phyloP scores from a whole-genome alignment of 2,888 invertebrate genomes.

The Tholera decimalis region DNA sequence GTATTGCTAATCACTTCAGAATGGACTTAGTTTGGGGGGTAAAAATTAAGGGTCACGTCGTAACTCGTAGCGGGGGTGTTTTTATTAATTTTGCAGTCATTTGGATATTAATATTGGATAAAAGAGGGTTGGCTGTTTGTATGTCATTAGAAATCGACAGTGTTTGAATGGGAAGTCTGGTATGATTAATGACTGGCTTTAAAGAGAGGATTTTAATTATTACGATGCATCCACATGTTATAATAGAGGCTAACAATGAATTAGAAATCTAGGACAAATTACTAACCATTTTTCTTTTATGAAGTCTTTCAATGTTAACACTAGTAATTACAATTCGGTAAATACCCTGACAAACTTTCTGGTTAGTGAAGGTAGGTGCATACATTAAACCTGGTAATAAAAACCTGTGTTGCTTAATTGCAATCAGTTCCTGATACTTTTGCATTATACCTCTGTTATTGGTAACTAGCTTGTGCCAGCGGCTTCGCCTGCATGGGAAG shows the following conservation, averaged over 20 bases:
- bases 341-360: too few species aligned
- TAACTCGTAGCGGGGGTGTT: constrained; percentile 72
- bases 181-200: constrained; percentile 39
- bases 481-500: too few species aligned
- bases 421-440: too few species aligned
- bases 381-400: too few species aligned
- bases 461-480: too few species aligned
- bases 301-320: neutral
- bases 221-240: neutral
- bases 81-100: constrained; percentile 81
- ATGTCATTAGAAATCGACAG: constrained; percentile 65
- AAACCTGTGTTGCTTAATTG: too few species aligned
- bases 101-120: constrained; percentile 65
- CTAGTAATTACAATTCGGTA: neutral
- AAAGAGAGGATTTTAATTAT: neutral
- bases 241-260: neutral
- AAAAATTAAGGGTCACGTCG: constrained; percentile 71
- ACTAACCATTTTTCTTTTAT: neutral
- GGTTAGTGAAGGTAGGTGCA: neutral
- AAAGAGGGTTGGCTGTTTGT: constrained; percentile 63
- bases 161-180: constrained; percentile 46
- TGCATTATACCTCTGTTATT: too few species aligned
- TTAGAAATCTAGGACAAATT: neutral
- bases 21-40: constrained; percentile 65
- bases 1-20: constrained; percentile 81